Conservation (phyloP, 2,113 vertebrate genomes). For the Canis aureus region DNA sequence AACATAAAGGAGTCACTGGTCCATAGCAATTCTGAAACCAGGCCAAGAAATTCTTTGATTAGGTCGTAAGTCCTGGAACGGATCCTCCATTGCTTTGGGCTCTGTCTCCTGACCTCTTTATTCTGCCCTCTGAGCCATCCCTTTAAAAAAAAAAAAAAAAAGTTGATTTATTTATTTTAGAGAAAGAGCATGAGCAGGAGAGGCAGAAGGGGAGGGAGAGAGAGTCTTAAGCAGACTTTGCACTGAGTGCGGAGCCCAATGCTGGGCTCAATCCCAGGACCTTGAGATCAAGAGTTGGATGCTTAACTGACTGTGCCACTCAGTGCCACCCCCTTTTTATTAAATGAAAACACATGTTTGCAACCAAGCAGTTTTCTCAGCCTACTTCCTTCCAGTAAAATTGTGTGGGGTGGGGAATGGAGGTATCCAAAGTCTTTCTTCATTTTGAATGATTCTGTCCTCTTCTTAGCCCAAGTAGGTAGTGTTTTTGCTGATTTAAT, state of each 20-base stretch:
- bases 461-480: not conserved
- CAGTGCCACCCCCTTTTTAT: not conserved
- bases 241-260: not conserved
- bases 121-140: not conserved
- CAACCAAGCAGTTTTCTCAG: not conserved
- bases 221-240: not conserved
- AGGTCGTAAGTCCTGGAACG: not conserved
- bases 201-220: not conserved
- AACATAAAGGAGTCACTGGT: not conserved
- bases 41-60: not conserved
- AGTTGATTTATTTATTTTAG: not conserved
- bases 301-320: not conserved
- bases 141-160: no score
- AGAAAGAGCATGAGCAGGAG: not conserved
- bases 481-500: not conserved
- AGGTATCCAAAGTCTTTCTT: not conserved
- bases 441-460: not conserved
- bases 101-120: not conserved
- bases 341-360: not conserved
- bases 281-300: not conserved
- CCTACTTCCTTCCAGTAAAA: not conserved
- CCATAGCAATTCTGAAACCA: not conserved
- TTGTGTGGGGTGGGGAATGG: not conserved
- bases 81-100: no score
- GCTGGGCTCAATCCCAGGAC: not conserved